Evolutionary conservation across 2,797 vertebrate species (phyloP).

Genomic region (Premnoplex brunnescens): DNA sequence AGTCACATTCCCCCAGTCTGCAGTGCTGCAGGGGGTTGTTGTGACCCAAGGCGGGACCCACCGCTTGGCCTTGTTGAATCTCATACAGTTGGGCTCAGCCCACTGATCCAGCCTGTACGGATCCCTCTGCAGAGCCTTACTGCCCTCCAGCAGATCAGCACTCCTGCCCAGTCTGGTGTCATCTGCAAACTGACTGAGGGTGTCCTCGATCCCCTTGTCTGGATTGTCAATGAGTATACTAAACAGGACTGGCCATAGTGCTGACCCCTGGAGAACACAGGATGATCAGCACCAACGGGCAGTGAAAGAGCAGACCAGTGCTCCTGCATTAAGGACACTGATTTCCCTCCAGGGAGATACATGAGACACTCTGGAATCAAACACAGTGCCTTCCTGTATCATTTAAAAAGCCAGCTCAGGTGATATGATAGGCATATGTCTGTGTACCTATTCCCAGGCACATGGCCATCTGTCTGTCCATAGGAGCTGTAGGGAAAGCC

Average conservation of each 20-base stretch:
- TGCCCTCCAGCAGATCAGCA: background rate
- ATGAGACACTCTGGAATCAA: background rate
- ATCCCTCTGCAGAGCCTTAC: background rate
- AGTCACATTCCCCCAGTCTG: background rate
- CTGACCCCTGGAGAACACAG: background rate
- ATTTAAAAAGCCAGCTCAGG: background rate
- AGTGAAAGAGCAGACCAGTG: background rate
- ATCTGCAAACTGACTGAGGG: background rate
- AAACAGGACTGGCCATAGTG: background rate
- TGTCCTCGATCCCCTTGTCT: background rate
- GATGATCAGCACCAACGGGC: background rate
- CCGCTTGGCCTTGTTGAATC: background rate
- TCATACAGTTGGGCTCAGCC: background rate
- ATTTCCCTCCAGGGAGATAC: background rate
- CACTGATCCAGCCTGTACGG: background rate
- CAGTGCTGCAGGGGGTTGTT: background rate
- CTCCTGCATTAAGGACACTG: background rate
- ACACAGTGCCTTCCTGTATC: background rate
- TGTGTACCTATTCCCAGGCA: background rate
- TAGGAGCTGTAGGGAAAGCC: background rate
- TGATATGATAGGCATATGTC: background rate
- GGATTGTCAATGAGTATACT: too few relatives aligned
- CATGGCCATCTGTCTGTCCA: rapidly evolving
- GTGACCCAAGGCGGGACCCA: background rate
- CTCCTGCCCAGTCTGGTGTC: background rate